phyloP scores from a whole-genome alignment of 2,113 vertebrate species.

The Lepus americanus region DNA sequence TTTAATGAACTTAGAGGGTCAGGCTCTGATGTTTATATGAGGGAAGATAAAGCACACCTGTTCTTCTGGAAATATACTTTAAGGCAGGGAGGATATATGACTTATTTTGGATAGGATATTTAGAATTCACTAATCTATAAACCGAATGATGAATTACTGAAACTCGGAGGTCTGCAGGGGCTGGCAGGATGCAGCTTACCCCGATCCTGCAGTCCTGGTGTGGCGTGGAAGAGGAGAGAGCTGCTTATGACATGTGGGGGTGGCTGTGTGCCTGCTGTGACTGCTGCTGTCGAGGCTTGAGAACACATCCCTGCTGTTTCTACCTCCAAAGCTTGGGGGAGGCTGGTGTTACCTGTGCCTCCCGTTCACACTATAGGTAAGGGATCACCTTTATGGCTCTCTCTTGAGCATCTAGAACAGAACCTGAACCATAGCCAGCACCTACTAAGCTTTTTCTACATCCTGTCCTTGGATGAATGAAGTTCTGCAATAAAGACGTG shows the following conservation, averaged over 20 bases:
- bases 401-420: neutral
- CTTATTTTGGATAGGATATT: constrained; percentile 84
- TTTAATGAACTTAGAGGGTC: constrained; percentile 79
- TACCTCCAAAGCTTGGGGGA: neutral
- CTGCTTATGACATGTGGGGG: neutral
- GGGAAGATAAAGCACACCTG: constrained; percentile 70
- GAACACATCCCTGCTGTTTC: neutral
- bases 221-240: neutral
- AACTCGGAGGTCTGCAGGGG: constrained; percentile 66
- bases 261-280: neutral
- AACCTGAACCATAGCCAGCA: constrained; percentile 24
- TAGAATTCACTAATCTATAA: constrained; percentile 76
- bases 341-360: neutral
- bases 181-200: constrained; percentile 61
- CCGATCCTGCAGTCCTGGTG: neutral
- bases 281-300: neutral
- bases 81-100: constrained; percentile 78
- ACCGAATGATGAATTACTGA: constrained; percentile 65
- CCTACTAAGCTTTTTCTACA: constrained; percentile 49
- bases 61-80: constrained; percentile 72
- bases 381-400: neutral
- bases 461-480: constrained; percentile 67
- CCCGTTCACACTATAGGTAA: neutral
- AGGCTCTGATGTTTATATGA: constrained; percentile 81
- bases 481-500: constrained; percentile 33